Percentiles rank a stretch among this genome's conserved stretches.
These are phyloP conservation scores for Amphipyra tragopoginis DNA, from an alignment of 2,888 invertebrate genomes.

Conservation along the genomic window DNA sequence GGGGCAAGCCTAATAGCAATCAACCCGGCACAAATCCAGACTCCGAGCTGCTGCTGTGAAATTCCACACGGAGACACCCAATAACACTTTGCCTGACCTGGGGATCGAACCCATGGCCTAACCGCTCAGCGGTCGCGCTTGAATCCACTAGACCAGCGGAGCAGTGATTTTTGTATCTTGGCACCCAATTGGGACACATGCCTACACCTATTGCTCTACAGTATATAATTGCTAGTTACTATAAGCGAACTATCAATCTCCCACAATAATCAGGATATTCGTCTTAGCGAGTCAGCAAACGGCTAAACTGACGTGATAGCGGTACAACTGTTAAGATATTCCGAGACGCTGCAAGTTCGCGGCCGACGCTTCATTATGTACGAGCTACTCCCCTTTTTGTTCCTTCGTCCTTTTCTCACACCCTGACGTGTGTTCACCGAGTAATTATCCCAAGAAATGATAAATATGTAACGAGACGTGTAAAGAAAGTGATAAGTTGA, in stretches of 20 bases:
- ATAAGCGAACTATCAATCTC: no score
- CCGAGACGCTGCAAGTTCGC: conserved; percentile 75
- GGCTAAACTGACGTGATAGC: conserved; percentile 71
- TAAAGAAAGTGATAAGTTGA: conserved; percentile 45
- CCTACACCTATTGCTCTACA: no score
- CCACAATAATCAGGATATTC: conserved; percentile 49
- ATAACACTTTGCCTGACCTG: no score
- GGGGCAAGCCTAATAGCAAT: no score
- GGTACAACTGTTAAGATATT: conserved; percentile 82
- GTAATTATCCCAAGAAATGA: conserved; percentile 55
- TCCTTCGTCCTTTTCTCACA: conserved; percentile 65
- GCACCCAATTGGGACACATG: conserved; percentile 11
- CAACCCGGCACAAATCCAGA: no score
- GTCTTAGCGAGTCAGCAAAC: conserved; percentile 57
- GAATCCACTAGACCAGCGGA: no score
- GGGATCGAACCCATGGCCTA: no score
- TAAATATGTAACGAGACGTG: conserved; percentile 46
- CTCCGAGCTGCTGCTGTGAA: no score
- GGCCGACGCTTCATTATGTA: conserved; percentile 81
- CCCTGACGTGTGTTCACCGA: conserved; percentile 63
- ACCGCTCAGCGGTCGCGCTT: no score
- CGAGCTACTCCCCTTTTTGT: conserved; percentile 70
- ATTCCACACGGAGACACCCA: no score
- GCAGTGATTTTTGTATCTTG: conserved; percentile 6
- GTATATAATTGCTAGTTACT: no score